A percentile compares a stretch with the other conserved stretches of the same genome.
Conservation (phyloP, 92 coral and sea anemone genomes). For the Phenganax subtilis region DNA sequence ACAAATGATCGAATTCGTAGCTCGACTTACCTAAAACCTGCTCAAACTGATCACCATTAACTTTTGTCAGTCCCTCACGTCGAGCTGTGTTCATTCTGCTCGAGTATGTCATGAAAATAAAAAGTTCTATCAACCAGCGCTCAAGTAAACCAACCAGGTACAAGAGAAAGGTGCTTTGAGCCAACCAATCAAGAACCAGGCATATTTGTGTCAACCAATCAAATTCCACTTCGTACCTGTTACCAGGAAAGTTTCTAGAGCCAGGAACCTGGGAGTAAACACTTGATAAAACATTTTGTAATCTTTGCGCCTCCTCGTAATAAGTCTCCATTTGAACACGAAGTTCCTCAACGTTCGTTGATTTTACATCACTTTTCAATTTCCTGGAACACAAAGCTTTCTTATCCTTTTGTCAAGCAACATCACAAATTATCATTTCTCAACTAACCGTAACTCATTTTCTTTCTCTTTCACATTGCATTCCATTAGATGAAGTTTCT, state of each 20-base stretch:
- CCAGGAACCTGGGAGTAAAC: constrained; percentile 36
- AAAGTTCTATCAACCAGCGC: too few species aligned
- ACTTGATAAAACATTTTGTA: constrained; percentile 34
- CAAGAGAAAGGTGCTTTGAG: not conserved
- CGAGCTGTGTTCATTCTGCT: constrained; percentile 18
- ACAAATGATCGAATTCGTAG: not conserved
- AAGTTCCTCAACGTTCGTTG: constrained; percentile 84
- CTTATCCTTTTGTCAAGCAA: not conserved
- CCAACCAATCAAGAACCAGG: too few species aligned
- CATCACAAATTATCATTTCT: too few species aligned
- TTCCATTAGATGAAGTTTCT: constrained; percentile 84
- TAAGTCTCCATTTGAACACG: constrained; percentile 79
- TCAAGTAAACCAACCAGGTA: not conserved
- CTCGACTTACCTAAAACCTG: not conserved
- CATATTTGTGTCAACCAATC: too few species aligned
- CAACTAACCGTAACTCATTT: constrained; percentile 69
- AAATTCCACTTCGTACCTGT: not conserved
- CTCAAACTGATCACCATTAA: not conserved
- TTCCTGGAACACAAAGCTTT: constrained; percentile 45
- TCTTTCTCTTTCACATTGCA: constrained; percentile 93
- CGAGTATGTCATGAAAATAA: too few species aligned
- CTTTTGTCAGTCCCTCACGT: not conserved
- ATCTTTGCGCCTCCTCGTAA: constrained; percentile 58
- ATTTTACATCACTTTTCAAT: constrained; percentile 68
- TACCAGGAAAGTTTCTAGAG: not conserved